These are phyloP conservation scores for Odontamblyopus lacepedii DNA, from an alignment of 2,797 vertebrate genomes.

Conservation along the genomic window DNA sequence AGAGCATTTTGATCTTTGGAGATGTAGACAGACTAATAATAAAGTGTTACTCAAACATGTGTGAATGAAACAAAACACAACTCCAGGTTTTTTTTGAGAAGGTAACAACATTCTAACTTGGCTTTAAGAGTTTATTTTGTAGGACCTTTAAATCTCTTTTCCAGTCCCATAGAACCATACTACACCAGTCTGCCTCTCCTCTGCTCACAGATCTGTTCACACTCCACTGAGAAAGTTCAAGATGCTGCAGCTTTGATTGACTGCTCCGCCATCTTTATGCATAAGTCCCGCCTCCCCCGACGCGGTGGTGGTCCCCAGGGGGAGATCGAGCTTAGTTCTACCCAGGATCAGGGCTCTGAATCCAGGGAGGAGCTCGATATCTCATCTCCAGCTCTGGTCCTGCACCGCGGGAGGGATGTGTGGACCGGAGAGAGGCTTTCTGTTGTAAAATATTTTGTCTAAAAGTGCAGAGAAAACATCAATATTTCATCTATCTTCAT, in stretches of 20 bases:
- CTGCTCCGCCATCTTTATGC: constrained; percentile 14
- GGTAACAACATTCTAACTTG: too few relatives aligned
- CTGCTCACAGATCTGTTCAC: not conserved
- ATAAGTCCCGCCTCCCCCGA: constrained; percentile 5
- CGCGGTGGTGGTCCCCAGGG: constrained; percentile 13
- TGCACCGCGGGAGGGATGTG: not conserved
- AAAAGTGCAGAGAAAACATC: not conserved
- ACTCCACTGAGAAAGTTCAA: not conserved
- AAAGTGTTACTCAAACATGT: too few relatives aligned
- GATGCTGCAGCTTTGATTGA: constrained; percentile 32
- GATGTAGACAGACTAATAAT: too few relatives aligned
- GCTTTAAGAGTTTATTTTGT: too few relatives aligned
- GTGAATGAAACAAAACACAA: too few relatives aligned
- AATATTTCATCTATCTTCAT: too few relatives aligned
- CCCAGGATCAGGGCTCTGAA: not conserved
- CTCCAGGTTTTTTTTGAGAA: too few relatives aligned
- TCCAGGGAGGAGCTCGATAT: constrained; percentile 9
- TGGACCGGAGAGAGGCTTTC: too few relatives aligned
- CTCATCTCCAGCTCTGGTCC: not conserved
- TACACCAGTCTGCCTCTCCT: not conserved
- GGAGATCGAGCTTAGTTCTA: not conserved
- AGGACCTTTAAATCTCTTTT: too few relatives aligned
- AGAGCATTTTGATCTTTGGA: too few relatives aligned
- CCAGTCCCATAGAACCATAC: too few relatives aligned
- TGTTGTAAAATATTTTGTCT: not conserved